Conservation (phyloP, 1,140 invertebrate species). For the Drosophila albomicans region DNA sequence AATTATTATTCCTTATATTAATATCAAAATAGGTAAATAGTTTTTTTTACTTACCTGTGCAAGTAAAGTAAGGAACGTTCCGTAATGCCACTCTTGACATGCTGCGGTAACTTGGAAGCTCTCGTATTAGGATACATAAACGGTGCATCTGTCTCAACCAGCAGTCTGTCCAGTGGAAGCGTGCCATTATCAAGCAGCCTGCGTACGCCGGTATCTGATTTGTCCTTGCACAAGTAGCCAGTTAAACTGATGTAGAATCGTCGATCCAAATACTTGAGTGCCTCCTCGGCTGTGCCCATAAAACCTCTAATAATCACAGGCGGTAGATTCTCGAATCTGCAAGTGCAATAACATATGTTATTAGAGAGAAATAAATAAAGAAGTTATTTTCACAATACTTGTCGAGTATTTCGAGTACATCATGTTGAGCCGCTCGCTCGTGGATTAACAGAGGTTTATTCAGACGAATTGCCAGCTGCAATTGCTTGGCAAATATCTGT, state of each 20-base stretch:
- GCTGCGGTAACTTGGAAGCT: conserved; percentile 94
- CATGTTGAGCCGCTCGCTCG: conserved; percentile 95
- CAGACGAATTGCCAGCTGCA: conserved; percentile 93
- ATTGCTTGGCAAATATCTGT: conserved; percentile 95
- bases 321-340: conserved; percentile 88
- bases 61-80: conserved; percentile 88
- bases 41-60: conserved; percentile 65
- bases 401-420: conserved; percentile 89
- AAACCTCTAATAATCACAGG: conserved; percentile 96
- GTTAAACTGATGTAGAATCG: conserved; percentile 95
- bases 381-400: conserved; percentile 72
- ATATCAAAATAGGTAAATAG: neutral
- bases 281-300: conserved; percentile 94
- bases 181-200: conserved; percentile 92
- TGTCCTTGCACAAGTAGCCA: conserved; percentile 89
- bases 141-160: conserved; percentile 97
- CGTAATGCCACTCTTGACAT: conserved; percentile 94
- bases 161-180: conserved; percentile 92
- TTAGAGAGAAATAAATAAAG: neutral
- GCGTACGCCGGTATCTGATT: conserved; percentile 94
- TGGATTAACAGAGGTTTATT: conserved; percentile 96
- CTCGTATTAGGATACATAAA: conserved; percentile 98
- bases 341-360: neutral
- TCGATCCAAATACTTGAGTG: conserved; percentile 93
- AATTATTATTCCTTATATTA: neutral